phyloP scores from a whole-genome alignment of 1,140 invertebrate genomes.

The Drosophila lacteicornis region DNA sequence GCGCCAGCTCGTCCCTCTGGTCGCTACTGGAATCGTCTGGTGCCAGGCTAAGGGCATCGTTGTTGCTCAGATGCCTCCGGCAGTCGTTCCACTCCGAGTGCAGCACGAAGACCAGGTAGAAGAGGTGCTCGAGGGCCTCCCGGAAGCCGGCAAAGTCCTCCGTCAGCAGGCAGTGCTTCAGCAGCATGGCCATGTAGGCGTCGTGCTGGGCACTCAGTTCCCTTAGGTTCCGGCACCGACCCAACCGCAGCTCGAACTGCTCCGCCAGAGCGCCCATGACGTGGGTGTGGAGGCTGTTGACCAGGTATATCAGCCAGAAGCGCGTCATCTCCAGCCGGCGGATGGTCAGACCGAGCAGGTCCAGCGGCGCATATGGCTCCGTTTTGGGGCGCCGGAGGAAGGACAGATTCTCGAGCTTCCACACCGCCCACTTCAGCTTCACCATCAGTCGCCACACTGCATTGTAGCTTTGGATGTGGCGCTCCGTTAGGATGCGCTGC shows the following conservation, averaged over 20 bases:
- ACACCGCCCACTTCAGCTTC: slow-evolving; percentile 79
- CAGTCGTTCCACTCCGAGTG: slow-evolving; percentile 65
- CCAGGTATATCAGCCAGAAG: slow-evolving; percentile 77
- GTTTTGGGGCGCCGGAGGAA: slow-evolving; percentile 44
- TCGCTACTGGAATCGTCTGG: no score
- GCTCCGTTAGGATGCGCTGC: slow-evolving; percentile 51
- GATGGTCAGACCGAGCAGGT: slow-evolving; percentile 67
- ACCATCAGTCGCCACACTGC: slow-evolving; percentile 74
- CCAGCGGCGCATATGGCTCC: slow-evolving; percentile 53
- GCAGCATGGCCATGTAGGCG: slow-evolving; percentile 33
- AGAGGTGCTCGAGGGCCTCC: slow-evolving; percentile 67
- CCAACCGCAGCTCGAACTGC: slow-evolving; percentile 58
- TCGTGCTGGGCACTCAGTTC: slow-evolving; percentile 64
- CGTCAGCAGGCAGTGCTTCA: slow-evolving; percentile 64
- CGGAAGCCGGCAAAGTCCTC: slow-evolving; percentile 49
- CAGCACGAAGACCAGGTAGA: slow-evolving; percentile 61
- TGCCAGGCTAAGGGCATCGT: slow-evolving; percentile 58
- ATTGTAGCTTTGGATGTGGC: slow-evolving; percentile 65
- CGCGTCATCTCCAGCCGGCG: slow-evolving; percentile 80
- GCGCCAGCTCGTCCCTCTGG: slow-evolving; percentile 46
- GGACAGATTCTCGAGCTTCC: slow-evolving; percentile 71
- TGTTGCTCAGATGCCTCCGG: slow-evolving; percentile 41
- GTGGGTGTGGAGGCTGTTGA: slow-evolving; percentile 72
- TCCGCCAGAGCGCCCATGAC: slow-evolving; percentile 59
- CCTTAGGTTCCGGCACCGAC: slow-evolving; percentile 44